A percentile compares a stretch with the other conserved stretches of the same genome.
phyloP scores from a whole-genome alignment of 2,888 invertebrate species.

The Coecobrya sp. region DNA sequence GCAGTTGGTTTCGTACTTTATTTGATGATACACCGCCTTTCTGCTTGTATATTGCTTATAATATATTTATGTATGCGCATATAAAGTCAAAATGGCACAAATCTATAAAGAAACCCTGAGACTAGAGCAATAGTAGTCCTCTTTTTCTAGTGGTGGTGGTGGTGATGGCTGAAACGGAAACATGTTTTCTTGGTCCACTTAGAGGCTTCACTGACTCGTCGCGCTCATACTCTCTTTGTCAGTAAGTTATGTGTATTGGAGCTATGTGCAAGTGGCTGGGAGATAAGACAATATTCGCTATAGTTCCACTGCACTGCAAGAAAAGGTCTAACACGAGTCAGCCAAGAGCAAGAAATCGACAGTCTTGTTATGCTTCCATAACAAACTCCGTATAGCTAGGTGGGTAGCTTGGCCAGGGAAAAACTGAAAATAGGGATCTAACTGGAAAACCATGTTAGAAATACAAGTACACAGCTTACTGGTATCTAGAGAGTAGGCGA shows the following conservation, averaged over 20 bases:
- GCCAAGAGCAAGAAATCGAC: conserved; percentile 55
- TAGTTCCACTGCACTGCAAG: conserved; percentile 51
- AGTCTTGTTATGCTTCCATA: conserved; percentile 67
- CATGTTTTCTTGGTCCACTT: conserved; percentile 60
- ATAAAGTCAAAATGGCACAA: conserved; percentile 51
- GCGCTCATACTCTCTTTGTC: conserved; percentile 21
- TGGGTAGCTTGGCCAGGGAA: neutral
- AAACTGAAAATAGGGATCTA: conserved; percentile 4
- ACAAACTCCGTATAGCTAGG: conserved; percentile 18
- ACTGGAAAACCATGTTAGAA: neutral
- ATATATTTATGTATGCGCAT: conserved; percentile 53
- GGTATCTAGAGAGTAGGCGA: conserved; percentile 48
- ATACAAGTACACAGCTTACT: neutral
- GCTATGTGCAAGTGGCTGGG: neutral
- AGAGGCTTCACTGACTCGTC: conserved; percentile 31
- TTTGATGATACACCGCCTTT: conserved; percentile 35
- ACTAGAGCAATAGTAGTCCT: conserved; percentile 11
- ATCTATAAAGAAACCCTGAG: conserved; percentile 44
- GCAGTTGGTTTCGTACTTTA: neutral
- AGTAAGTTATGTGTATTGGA: conserved; percentile 5
- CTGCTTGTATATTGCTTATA: conserved; percentile 24
- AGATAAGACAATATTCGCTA: conserved; percentile 43
- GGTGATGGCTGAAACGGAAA: conserved; percentile 49
- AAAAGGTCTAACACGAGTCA: conserved; percentile 21
- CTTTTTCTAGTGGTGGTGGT: neutral